Conservation (phyloP, 1,140 invertebrate species). For the Lasioglossum baleicum region DNA sequence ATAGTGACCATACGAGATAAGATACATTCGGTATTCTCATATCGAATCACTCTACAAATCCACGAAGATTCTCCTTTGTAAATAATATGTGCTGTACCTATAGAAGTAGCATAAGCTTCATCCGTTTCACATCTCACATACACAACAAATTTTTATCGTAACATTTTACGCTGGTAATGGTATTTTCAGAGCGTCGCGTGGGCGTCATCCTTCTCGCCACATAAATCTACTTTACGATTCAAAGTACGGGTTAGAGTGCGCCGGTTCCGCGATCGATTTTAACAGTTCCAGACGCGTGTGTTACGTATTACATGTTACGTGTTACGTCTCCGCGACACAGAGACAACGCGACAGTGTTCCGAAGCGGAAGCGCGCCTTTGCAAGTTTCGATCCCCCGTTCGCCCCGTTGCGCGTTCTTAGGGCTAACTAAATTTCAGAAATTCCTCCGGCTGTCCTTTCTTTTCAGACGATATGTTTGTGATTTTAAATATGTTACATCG, state of each 20-base stretch:
- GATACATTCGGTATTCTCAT: too few species aligned
- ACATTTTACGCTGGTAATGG: background rate
- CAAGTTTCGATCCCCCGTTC: background rate
- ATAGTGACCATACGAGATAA: too few species aligned
- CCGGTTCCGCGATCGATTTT: conserved; percentile 5
- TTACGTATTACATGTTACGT: background rate
- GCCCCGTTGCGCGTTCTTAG: too few species aligned
- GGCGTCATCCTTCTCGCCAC: background rate
- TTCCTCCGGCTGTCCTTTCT: background rate
- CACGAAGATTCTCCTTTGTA: too few species aligned
- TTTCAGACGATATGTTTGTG: too few species aligned
- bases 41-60: too few species aligned
- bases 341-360: background rate
- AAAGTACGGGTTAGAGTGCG: background rate
- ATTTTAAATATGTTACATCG: too few species aligned
- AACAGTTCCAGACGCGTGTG: background rate
- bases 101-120: too few species aligned
- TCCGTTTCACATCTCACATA: too few species aligned
- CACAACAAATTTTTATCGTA: background rate
- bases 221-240: background rate
- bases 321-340: background rate
- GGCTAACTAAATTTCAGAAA: conserved; percentile 1
- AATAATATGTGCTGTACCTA: too few species aligned
- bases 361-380: background rate
- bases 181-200: background rate